Base-by-base conservation (phyloP, 30 jellyfish, hydroid and myxozoan genomes). In the Phacellophora camtschatica region DNA sequence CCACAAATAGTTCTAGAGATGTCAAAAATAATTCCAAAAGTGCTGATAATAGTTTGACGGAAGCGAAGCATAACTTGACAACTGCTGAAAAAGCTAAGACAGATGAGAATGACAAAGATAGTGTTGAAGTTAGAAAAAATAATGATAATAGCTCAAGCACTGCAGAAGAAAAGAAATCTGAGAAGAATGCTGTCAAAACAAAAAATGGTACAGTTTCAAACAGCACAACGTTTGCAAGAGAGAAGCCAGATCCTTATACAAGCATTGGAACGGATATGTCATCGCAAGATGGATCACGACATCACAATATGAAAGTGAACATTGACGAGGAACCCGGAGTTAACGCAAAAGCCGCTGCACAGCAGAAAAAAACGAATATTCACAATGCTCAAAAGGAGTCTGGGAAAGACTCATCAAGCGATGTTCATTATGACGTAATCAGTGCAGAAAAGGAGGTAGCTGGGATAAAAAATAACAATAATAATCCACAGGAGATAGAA, bases 191-290 rank as follows among this genome's bases (percentile, higher is more conserved):
- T n/a, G n/a, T 28, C 5, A 7, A 11, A 46, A 28, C 61, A 16
- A 16, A n/a, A 5, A 36, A 28, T 15, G 0, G 24, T 33, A 42
- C 58, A 0, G 24, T 19, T 50, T n/a, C 58, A 9, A 74, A 54
- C 39, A 50, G 9, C 57, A 74, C 87, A 19, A 6, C 55, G 23
- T 20, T 66, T 7, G 57, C 74, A 15, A 32, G 76, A 54, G 76
- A 31, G 15, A 54, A 55, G n/a, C 6, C 50, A 13, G 87, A 74
- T 34, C 87, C 87, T 15, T 74, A 74, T 33, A 36, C 76, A 10
- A 74, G 76, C 45, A 74, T 74, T 28, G 87, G 87, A 27, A 49
- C 76, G 0, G 87, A 74, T 33, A 30, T 33, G 43, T 74, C 87
- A 1, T 74, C 87, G 13, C 56, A 49, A 29, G 87, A 74, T n/a